Conservation (phyloP, 1,140 invertebrate species). For the Goniozus legneri region DNA sequence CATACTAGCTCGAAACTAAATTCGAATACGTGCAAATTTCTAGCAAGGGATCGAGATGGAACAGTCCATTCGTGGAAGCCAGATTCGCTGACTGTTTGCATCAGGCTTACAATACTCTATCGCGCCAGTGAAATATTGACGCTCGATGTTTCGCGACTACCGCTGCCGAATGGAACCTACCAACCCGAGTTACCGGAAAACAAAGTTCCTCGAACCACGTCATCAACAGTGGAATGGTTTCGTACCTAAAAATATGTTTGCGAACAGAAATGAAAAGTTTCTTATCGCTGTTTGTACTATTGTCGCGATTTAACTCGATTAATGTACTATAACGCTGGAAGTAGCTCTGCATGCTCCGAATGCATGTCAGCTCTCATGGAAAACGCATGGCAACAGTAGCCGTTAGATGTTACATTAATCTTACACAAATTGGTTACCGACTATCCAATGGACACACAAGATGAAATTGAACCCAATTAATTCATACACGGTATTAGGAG, state of each 20-base stretch:
- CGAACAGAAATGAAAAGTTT: neutral
- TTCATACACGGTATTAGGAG: too few species aligned
- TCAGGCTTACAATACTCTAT: conserved; percentile 33
- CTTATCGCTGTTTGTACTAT: conserved; percentile 1
- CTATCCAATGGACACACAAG: too few species aligned
- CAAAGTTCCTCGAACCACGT: conserved; percentile 8
- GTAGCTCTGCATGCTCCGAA: too few species aligned
- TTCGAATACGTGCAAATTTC: neutral
- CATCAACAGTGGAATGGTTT: conserved; percentile 16
- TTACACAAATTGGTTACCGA: too few species aligned
- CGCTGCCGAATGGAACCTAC: too few species aligned
- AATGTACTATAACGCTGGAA: neutral
- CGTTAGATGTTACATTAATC: too few species aligned
- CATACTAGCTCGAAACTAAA: too few species aligned
- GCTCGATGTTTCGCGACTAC: conserved; percentile 37
- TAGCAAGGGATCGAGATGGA: neutral
- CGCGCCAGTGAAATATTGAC: conserved; percentile 43
- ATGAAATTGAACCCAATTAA: too few species aligned
- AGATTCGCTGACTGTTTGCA: conserved; percentile 31
- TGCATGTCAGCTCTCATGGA: too few species aligned
- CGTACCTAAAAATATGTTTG: conserved; percentile 12
- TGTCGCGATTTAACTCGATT: neutral
- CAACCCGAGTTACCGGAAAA: too few species aligned
- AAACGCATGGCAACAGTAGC: too few species aligned
- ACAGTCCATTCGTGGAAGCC: conserved; percentile 28